Conservation (phyloP, 30 jellyfish, hydroid and myxozoan genomes). For the Cassiopea xamachana region DNA sequence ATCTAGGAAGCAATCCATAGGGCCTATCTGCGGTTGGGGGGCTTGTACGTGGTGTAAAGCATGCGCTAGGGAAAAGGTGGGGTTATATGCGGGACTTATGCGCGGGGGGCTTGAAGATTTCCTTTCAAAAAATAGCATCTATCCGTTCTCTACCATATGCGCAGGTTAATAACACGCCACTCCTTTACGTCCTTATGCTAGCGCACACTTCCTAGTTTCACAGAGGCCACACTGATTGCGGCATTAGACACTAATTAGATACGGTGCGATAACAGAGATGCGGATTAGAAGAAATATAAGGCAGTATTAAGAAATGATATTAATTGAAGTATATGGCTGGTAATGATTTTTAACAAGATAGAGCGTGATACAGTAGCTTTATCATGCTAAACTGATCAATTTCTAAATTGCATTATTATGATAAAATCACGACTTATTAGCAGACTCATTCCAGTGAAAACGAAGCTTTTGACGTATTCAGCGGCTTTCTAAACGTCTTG, state of each 20-base stretch:
- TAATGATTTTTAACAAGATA: constrained; percentile 41
- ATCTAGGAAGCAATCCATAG: no score
- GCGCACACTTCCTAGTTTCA: neutral
- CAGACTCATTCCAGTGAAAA: constrained; percentile 19
- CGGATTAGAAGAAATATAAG: constrained; percentile 35
- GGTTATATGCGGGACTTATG: no score
- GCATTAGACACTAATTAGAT: neutral
- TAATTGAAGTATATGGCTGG: constrained; percentile 4
- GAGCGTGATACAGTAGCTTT: constrained; percentile 35
- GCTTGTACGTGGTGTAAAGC: no score
- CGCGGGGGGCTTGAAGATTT: no score
- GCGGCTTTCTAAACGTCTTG: constrained; percentile 36
- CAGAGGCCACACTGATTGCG: constrained; percentile 65
- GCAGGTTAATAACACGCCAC: neutral
- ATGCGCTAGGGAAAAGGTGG: no score
- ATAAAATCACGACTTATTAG: constrained; percentile 60
- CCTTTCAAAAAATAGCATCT: neutral
- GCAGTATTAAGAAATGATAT: constrained; percentile 40
- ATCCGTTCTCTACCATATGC: neutral
- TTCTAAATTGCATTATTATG: constrained; percentile 39
- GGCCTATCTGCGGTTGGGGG: no score
- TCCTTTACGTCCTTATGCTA: neutral
- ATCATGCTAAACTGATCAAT: constrained; percentile 50
- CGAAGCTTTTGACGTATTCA: constrained; percentile 44
- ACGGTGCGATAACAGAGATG: constrained; percentile 3